Evolutionary conservation across 2,113 vertebrate genomes (phyloP), one percentile per base, ranked within the genome.

Genomic region (Eublepharis macularius): DNA sequence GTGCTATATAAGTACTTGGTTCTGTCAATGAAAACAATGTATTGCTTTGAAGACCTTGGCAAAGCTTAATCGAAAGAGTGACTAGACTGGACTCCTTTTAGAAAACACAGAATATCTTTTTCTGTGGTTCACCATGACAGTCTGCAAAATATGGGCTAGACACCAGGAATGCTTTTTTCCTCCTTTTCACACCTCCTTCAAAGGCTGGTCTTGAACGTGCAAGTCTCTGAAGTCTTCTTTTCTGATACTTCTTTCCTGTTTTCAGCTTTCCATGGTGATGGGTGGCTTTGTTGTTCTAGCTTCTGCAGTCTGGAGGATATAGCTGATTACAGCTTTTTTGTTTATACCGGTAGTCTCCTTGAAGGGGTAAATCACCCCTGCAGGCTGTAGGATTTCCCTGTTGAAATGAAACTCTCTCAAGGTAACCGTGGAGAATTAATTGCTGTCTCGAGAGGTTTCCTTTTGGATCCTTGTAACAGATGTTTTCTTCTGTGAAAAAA

Each of bases 371-470:
- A 1, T 7, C 47, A 19, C 80, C 34, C 36, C 0, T 26, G 10
- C 0, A 2, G 26, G 86, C 80, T 6, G 49, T 43, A 3, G 41
- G 66, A 86, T 51, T 66, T 36, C 1, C 82, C 34, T 10, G 32
- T 4, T 10, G 17, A 41, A 88, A 76, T 2, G 73, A 0, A 11
- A n/a, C 49, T 85, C 73, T 60, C 16, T 1, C 3, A 69, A 90
- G 74, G 4, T 63, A 83, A 73, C 87, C 3, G 0, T 0, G 0
- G n/a, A 29, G 7, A 14, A 57, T 72, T 84, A 89, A 86, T 91
- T 88, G 76, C 74, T 81, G 32, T 88, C 89, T 86, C 0, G 0
- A 74, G 82, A 89, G 89, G 73, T 92, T 88, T 83, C 5, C 60
- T 57, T 92, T 91, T 66, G n/a, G 79, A 75, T 84, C 47, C 65